Conservation (phyloP, 2,113 vertebrate genomes). For the Poicephalus meyeri region DNA sequence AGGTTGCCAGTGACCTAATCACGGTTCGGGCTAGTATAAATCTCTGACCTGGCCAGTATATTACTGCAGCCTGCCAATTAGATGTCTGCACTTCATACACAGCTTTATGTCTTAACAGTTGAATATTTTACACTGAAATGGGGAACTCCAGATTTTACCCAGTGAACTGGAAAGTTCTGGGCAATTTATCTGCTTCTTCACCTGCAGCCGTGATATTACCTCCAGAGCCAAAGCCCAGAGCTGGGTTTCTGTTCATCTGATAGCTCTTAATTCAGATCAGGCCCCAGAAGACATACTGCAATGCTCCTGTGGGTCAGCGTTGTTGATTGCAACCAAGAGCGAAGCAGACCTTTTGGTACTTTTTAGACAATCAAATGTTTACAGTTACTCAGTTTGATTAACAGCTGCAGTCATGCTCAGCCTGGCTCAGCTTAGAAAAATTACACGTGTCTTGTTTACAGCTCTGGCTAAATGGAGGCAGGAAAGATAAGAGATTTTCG, state of each 20-base stretch:
- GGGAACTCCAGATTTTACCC: not conserved
- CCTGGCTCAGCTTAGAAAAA: not conserved
- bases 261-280: not conserved
- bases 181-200: not conserved
- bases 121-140: not conserved
- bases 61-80: slow-evolving; percentile 19
- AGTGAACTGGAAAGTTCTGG: slow-evolving; percentile 23
- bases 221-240: not conserved
- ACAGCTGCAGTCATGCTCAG: not conserved
- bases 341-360: not conserved
- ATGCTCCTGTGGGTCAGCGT: not conserved
- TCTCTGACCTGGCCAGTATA: not conserved
- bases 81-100: slow-evolving; percentile 17
- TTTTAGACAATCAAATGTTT: not conserved
- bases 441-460: not conserved
- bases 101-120: not conserved
- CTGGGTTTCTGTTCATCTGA: not conserved
- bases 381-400: not conserved
- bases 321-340: not conserved
- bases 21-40: slow-evolving; percentile 5
- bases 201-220: not conserved
- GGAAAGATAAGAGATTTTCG: slow-evolving; percentile 19
- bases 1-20: slow-evolving; percentile 37
- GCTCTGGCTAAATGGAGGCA: not conserved
- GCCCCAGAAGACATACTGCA: not conserved